Percentiles rank a stretch among this genome's conserved stretches.
phyloP scores from a whole-genome alignment of 2,888 invertebrate species.

The Athripsodes cinereus region DNA sequence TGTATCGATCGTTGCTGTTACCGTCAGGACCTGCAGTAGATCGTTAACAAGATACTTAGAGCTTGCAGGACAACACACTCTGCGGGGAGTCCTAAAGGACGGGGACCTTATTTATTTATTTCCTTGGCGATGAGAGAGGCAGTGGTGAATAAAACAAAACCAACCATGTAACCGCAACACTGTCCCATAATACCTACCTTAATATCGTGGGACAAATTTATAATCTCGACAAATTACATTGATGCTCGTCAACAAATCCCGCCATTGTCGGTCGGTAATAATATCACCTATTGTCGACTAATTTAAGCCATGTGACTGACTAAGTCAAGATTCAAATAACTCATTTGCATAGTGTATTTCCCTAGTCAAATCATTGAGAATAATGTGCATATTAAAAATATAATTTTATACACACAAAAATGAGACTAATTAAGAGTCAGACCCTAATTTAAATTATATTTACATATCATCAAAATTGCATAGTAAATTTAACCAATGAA shows the following conservation, averaged over 20 bases:
- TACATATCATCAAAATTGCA: no score
- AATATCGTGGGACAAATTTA: not conserved
- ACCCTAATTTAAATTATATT: no score
- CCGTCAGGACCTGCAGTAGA: conserved; percentile 13
- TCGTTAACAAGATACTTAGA: conserved; percentile 28
- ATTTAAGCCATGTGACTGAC: no score
- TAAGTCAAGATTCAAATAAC: no score
- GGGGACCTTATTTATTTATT: conserved; percentile 15
- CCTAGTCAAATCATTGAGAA: no score
- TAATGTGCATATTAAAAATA: no score
- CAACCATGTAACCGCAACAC: conserved; percentile 8
- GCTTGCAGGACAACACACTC: conserved; percentile 25
- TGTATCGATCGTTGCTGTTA: not conserved
- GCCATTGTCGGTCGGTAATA: no score
- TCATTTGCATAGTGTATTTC: no score
- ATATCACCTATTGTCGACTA: no score
- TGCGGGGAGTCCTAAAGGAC: conserved; percentile 21
- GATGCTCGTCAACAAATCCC: not conserved
- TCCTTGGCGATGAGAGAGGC: not conserved
- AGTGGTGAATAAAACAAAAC: conserved; percentile 16
- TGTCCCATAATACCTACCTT: not conserved
- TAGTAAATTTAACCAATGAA: no score
- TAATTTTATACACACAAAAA: no score
- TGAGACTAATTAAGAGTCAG: no score
- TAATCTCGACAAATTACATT: not conserved